These are phyloP conservation scores for Neoniphon sammara DNA, from an alignment of 2,797 vertebrate species.

Conservation along the genomic window DNA sequence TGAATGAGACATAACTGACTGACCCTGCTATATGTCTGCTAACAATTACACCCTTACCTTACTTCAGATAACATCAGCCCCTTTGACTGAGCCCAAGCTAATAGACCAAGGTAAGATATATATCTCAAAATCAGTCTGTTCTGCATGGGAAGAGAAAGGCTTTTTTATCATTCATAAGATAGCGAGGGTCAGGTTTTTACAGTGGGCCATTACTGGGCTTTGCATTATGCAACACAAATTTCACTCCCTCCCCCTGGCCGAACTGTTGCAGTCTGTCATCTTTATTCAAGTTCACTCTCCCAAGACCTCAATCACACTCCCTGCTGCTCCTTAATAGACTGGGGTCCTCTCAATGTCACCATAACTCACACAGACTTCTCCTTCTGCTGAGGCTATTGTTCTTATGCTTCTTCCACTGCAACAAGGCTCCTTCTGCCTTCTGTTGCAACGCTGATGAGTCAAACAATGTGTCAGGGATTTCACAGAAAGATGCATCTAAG, in stretches of 20 bases:
- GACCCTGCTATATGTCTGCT: conserved; percentile 68
- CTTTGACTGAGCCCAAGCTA: conserved; percentile 27
- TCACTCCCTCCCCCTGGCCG: conserved; percentile 29
- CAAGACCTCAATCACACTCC: conserved; percentile 71
- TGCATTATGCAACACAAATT: conserved; percentile 73
- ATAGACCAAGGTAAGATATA: conserved; percentile 30
- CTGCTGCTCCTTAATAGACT: conserved; percentile 75
- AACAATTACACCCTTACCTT: conserved; percentile 59
- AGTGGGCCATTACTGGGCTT: conserved; percentile 48
- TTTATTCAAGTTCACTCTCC: conserved; percentile 76
- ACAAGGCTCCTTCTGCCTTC: conserved; percentile 19
- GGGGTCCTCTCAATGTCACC: conserved; percentile 69
- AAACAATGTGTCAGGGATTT: conserved; percentile 22
- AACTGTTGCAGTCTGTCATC: conserved; percentile 65
- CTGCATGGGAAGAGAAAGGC: conserved; percentile 23
- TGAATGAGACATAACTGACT: conserved; percentile 72
- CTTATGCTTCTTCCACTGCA: conserved; percentile 40
- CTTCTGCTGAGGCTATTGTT: conserved; percentile 63
- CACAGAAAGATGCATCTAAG: too few species aligned
- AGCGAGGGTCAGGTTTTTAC: conserved; percentile 58
- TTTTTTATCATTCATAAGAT: conserved; percentile 11
- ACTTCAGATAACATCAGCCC: conserved; percentile 70
- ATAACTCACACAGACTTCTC: conserved; percentile 70
- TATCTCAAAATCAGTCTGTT: conserved; percentile 41
- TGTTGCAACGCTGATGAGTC: conserved; percentile 4